A percentile compares a stretch with the other conserved stretches of the same genome.
phyloP scores from a whole-genome alignment of 2,888 invertebrate genomes.

The Dysmachus trigonus region DNA sequence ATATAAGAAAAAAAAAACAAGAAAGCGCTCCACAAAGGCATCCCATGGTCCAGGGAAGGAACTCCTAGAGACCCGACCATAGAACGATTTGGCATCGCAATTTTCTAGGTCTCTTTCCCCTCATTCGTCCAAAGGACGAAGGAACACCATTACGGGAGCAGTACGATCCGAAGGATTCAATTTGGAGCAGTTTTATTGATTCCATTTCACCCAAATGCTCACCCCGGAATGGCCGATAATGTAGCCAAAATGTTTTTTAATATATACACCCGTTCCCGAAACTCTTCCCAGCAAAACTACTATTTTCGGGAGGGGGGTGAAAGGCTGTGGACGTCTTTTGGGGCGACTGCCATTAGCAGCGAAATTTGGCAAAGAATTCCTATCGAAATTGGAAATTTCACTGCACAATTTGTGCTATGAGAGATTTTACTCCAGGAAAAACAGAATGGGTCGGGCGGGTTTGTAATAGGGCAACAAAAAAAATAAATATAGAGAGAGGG shows the following conservation, averaged over 20 bases:
- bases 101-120: background rate
- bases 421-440: background rate
- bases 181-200: slow-evolving; percentile 34
- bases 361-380: slow-evolving; percentile 29
- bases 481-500: background rate
- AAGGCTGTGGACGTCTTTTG: background rate
- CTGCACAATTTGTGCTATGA: slow-evolving; percentile 4
- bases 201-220: slow-evolving; percentile 38
- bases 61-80: background rate
- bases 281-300: background rate
- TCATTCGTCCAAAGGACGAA: background rate
- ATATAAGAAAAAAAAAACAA: too few relatives aligned
- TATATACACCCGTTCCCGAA: slow-evolving; percentile 5
- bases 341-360: slow-evolving; percentile 16
- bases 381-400: slow-evolving; percentile 27
- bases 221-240: slow-evolving; percentile 37
- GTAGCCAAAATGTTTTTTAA: slow-evolving; percentile 42
- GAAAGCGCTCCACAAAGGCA: background rate
- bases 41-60: background rate
- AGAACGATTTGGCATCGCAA: background rate
- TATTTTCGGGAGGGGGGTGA: too few relatives aligned
- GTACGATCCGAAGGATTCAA: slow-evolving; percentile 29
- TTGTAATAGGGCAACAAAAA: background rate
- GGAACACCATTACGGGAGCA: slow-evolving; percentile 7
- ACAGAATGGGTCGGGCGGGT: background rate